A percentile compares a stretch with the other conserved stretches of the same genome.
phyloP scores from a whole-genome alignment of 2,888 invertebrate genomes.

The Nematopogon swammerdamellus region DNA sequence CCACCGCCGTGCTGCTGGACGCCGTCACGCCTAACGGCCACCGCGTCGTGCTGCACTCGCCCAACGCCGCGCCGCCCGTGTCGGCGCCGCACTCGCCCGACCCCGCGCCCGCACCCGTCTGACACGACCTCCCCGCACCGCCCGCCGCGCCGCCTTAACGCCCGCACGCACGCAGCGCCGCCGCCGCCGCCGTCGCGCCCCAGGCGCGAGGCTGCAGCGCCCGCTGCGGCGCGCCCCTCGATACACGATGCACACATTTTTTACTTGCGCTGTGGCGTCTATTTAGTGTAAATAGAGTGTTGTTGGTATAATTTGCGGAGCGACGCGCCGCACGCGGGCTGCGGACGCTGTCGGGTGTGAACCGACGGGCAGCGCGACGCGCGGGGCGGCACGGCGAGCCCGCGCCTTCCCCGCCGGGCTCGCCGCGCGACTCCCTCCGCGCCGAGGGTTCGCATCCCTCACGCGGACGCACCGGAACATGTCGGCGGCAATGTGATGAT shows the following conservation, averaged over 20 bases:
- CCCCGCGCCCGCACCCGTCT: constrained; percentile 69
- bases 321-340: too few relatives aligned
- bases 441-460: constrained; percentile 28
- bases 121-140: constrained; percentile 51
- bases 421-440: constrained; percentile 1
- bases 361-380: too few relatives aligned
- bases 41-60: constrained; percentile 86
- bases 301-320: constrained; percentile 2
- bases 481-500: constrained; percentile 3
- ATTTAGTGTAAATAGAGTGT: constrained; percentile 6
- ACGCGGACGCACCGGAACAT: constrained; percentile 12
- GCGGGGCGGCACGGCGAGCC: constrained; percentile 2
- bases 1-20: constrained; percentile 84
- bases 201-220: too few relatives aligned
- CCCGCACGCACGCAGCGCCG: constrained; percentile 45
- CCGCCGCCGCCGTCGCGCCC: constrained; percentile 39
- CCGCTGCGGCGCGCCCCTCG: neutral
- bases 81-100: constrained; percentile 69
- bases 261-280: neutral
- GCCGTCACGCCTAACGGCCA: constrained; percentile 83
- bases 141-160: constrained; percentile 48
- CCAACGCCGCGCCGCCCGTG: constrained; percentile 78
- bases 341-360: too few relatives aligned
- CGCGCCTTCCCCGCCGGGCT: constrained; percentile 1
- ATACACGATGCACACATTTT: neutral